Conservation (phyloP, 1,140 invertebrate genomes). For the Sitobion miscanthi region DNA sequence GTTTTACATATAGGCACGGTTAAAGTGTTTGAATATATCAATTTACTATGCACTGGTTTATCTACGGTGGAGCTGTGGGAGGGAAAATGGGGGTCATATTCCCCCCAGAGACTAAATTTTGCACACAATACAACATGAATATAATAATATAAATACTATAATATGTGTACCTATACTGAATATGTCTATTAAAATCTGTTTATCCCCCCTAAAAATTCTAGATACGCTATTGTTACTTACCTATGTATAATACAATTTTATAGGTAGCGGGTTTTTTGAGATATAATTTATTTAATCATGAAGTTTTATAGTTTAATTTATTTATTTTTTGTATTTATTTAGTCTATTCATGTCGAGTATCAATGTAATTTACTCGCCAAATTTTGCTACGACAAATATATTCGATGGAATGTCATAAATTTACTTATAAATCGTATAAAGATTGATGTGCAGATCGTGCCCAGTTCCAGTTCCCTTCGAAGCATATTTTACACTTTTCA, state of each 20-base stretch:
- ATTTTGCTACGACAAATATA: conserved; percentile 43
- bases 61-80: too few species aligned
- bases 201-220: too few species aligned
- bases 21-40: too few species aligned
- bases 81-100: too few species aligned
- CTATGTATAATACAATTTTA: not conserved
- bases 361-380: conserved; percentile 48
- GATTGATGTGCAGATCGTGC: not conserved
- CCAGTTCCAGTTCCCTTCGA: conserved; percentile 19
- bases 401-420: conserved; percentile 31
- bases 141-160: too few species aligned
- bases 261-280: not conserved
- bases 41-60: too few species aligned
- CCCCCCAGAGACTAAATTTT: too few species aligned
- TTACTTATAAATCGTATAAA: conserved; percentile 43
- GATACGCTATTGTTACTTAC: too few species aligned
- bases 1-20: too few species aligned
- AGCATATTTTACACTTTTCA: conserved; percentile 44
- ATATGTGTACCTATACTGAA: too few species aligned
- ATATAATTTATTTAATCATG: not conserved
- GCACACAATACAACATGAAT: too few species aligned
- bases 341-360: conserved; percentile 39
- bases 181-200: too few species aligned
- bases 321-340: not conserved
- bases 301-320: not conserved